Evolutionary conservation across 1,140 invertebrate species (phyloP).

Genomic region (Ephestia elutella): DNA sequence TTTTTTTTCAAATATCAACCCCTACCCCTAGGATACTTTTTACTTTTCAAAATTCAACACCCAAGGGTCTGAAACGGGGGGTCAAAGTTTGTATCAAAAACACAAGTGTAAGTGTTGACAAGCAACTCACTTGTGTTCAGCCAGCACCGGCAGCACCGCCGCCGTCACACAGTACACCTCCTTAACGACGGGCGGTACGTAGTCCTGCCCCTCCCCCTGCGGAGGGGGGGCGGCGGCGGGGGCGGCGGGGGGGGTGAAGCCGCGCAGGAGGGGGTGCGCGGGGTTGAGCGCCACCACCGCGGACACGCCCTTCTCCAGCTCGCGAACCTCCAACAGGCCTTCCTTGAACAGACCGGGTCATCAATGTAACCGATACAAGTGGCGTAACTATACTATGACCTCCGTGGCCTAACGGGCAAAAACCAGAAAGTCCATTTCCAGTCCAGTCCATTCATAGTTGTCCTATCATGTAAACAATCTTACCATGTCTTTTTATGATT

Average conservation of each 20-base stretch:
- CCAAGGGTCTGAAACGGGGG: no score
- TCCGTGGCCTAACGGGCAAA: no score
- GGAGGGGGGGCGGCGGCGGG: slow-evolving; percentile 58
- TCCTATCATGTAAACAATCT: no score
- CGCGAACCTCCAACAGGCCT: slow-evolving; percentile 79
- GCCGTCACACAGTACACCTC: slow-evolving; percentile 84
- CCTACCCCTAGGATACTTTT: no score
- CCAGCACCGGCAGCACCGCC: slow-evolving; percentile 79
- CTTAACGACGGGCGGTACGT: slow-evolving; percentile 73
- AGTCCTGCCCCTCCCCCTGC: slow-evolving; percentile 23
- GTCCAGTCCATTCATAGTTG: no score
- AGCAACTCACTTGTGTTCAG: slow-evolving; percentile 46
- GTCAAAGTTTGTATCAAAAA: no score
- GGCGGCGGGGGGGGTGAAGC: slow-evolving; percentile 48
- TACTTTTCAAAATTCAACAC: no score
- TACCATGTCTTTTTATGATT: no score
- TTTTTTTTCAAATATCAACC: no score
- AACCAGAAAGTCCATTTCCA: no score
- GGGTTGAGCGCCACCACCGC: slow-evolving; percentile 78
- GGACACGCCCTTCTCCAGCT: slow-evolving; percentile 83
- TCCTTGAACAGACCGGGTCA: slow-evolving; percentile 44
- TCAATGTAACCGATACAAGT: background rate
- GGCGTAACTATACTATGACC: no score
- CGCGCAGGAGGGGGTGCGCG: slow-evolving; percentile 68
- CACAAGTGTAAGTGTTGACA: background rate